These are phyloP conservation scores for Chloroclysta siterata DNA, from an alignment of 2,888 invertebrate genomes.

Conservation along the genomic window DNA sequence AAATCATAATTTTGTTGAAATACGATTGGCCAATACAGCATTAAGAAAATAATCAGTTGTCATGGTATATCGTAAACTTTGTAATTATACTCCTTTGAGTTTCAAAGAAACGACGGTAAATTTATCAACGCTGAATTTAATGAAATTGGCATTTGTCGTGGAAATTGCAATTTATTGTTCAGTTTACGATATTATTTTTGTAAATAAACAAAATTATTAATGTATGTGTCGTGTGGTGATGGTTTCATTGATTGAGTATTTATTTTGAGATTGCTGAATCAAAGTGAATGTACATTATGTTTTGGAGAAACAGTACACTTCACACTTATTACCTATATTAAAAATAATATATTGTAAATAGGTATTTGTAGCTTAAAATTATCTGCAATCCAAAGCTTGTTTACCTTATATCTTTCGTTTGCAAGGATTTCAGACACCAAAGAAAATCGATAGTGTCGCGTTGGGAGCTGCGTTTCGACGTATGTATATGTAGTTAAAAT, in stretches of 20 bases:
- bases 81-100: constrained; percentile 33
- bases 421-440: too few species aligned
- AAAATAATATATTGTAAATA: too few species aligned
- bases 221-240: not conserved
- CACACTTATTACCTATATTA: too few species aligned
- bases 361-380: too few species aligned
- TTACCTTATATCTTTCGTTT: too few species aligned
- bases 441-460: too few species aligned
- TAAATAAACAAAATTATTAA: constrained; percentile 12
- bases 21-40: constrained; percentile 26
- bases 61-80: constrained; percentile 33
- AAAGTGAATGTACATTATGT: not conserved
- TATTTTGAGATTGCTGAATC: constrained; percentile 7
- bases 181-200: constrained; percentile 28
- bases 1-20: constrained; percentile 21
- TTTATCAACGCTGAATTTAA: constrained; percentile 39
- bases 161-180: constrained; percentile 28
- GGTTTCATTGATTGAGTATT: constrained; percentile 11
- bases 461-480: too few species aligned
- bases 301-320: too few species aligned
- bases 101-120: constrained; percentile 36
- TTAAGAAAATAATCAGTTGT: constrained; percentile 29
- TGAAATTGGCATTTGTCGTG: constrained; percentile 33
- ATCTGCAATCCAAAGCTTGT: too few species aligned
- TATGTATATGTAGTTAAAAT: too few species aligned